Evolutionary conservation across 2,888 invertebrate species (phyloP).

Genomic region (Cylloceria caligata): DNA sequence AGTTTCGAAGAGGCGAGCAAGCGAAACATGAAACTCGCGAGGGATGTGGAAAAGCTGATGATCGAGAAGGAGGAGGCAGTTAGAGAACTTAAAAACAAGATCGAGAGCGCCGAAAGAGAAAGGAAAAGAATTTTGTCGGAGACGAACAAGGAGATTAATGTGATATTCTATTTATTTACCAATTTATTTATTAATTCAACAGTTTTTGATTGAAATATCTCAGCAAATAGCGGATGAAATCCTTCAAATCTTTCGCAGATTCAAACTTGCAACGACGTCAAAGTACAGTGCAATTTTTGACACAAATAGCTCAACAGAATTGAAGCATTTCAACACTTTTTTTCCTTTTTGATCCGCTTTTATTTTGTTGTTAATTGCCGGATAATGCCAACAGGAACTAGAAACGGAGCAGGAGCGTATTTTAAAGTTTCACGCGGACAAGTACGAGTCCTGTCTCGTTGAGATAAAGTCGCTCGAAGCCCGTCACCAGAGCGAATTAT

Average conservation of each 20-base stretch:
- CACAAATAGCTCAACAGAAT: no score
- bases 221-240: no score
- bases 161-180: constrained; percentile 3
- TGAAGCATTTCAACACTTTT: no score
- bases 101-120: constrained; percentile 42
- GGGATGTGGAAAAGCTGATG: constrained; percentile 51
- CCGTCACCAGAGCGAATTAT: constrained; percentile 50
- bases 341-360: no score
- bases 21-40: constrained; percentile 28
- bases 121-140: constrained; percentile 29
- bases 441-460: constrained; percentile 52
- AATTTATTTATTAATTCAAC: no score
- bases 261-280: no score
- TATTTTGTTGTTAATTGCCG: not conserved
- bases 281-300: no score
- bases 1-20: constrained; percentile 28
- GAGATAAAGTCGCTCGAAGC: constrained; percentile 56
- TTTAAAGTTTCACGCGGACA: constrained; percentile 53
- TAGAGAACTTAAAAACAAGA: constrained; percentile 45
- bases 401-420: constrained; percentile 39
- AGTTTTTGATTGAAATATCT: no score
- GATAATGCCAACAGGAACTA: constrained; percentile 42
- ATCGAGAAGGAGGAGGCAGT: constrained; percentile 43
- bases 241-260: no score
- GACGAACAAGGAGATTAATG: constrained; percentile 24